These are phyloP conservation scores for Rhinella marina DNA, from an alignment of 2,797 vertebrate species.

Conservation along the genomic window DNA sequence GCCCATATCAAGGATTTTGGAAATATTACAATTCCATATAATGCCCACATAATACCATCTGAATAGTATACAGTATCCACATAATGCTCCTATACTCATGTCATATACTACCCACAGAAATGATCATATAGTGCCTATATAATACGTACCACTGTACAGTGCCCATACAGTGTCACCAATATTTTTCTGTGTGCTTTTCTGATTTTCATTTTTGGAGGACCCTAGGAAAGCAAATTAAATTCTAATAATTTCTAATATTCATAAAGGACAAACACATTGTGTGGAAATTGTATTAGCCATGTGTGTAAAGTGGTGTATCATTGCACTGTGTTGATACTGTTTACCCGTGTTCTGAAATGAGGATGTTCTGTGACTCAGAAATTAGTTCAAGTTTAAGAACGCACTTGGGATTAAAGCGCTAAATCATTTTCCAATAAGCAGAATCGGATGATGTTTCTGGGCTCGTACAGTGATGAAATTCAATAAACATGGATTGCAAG, in stretches of 20 bases:
- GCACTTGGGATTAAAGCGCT: slow-evolving; percentile 35
- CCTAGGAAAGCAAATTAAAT: neutral
- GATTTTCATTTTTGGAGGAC: no score
- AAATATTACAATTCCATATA: no score
- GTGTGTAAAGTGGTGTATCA: neutral
- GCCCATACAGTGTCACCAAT: neutral
- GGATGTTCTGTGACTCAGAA: slow-evolving; percentile 42
- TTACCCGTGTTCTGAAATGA: slow-evolving; percentile 17
- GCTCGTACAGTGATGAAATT: slow-evolving; percentile 12
- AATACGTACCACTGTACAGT: neutral
- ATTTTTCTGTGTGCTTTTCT: no score
- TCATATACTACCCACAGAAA: no score
- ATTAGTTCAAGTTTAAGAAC: slow-evolving; percentile 39
- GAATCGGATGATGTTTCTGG: slow-evolving; percentile 10
- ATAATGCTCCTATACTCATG: no score
- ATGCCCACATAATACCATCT: no score
- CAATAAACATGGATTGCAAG: slow-evolving; percentile 42
- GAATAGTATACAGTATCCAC: no score
- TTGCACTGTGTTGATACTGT: neutral
- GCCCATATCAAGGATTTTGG: no score
- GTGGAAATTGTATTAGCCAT: neutral
- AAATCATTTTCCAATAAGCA: slow-evolving; percentile 35
- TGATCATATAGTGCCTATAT: no score
- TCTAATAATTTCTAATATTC: neutral
- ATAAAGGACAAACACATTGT: neutral